Evolutionary conservation across 2,113 vertebrate species (phyloP), one percentile per base, ranked within the genome.

Genomic region (Heptranchias perlo): DNA sequence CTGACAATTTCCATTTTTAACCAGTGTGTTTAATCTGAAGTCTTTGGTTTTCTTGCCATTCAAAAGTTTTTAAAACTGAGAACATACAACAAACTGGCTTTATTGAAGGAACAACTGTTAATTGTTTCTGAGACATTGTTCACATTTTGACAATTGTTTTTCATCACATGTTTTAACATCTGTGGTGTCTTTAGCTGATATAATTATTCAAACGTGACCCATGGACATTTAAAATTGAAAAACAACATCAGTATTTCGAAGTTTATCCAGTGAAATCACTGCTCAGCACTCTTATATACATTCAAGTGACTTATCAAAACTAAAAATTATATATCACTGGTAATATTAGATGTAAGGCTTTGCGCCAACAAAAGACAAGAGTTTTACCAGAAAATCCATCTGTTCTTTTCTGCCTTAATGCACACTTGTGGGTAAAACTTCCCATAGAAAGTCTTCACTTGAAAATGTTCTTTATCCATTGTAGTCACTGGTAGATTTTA

Each of bases 1-100:
- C 52, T 94, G 92, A 94, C 64, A 94, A 94, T 62, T 62, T 94
- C 62, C 61, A n/a, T 52, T 44, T 49, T 67, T 94, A 65, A 52
- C 49, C 44, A 69, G 65, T 73, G 21, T 69, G 14, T 49, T 31
- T 52, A 95, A 95, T 95, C 94, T 8, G 47, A 95, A 95, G 28
- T 25, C 47, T 95, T 69, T 52, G 25, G 28, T 95, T 73, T 95
- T 69, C 11, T 67, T 95, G 4, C 39, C 14, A 47, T 65, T 94
- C 44, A 64, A 39, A 25, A 49, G 65, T 31, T 52, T 69, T 95
- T 69, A 31, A 52, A 69, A 1, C 13, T 62, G 44, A 65, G 64
- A 28, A 25, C 21, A 94, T 94, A 64, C 10, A 92, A n/a, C 54
- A 64, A 44, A 65, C n/a, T 64, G 61, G 23, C 23, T 67, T 47